Evolutionary conservation across 2,888 invertebrate species (phyloP).

Genomic region (Cinara cedri): DNA sequence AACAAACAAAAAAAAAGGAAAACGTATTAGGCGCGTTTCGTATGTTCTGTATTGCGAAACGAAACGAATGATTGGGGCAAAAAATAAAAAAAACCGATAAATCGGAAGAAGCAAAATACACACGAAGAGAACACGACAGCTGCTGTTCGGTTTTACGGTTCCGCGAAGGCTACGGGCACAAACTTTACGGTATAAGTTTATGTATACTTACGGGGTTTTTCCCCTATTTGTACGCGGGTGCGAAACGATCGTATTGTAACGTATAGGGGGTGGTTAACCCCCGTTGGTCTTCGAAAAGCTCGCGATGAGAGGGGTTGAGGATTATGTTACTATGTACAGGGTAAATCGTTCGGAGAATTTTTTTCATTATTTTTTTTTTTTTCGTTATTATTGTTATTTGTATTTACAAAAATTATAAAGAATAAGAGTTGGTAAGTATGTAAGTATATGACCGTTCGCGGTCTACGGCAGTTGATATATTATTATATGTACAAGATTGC

Average conservation of each 20-base stretch:
- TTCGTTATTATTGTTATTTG: too few relatives aligned
- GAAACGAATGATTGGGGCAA: not conserved
- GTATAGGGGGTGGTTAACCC: too few relatives aligned
- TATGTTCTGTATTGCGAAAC: too few relatives aligned
- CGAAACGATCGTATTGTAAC: too few relatives aligned
- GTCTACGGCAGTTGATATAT: slow-evolving; percentile 2
- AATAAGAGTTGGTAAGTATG: not conserved
- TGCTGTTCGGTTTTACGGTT: slow-evolving; percentile 18
- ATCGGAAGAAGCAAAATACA: not conserved
- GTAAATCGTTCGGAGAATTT: not conserved
- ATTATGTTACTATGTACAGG: slow-evolving; percentile 38
- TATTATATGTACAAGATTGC: slow-evolving; percentile 43
- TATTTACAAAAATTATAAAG: slow-evolving; percentile 42
- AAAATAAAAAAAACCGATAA: not conserved
- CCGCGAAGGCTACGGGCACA: too few relatives aligned
- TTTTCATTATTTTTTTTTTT: not conserved
- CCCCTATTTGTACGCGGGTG: too few relatives aligned
- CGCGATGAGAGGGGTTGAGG: too few relatives aligned
- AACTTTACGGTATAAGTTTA: too few relatives aligned
- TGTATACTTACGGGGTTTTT: too few relatives aligned
- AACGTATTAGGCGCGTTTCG: too few relatives aligned
- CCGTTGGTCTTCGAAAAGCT: too few relatives aligned
- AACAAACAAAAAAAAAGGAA: not conserved
- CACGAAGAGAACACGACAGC: slow-evolving; percentile 32
- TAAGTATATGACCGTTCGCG: not conserved